Evolutionary conservation across 2,888 invertebrate genomes (phyloP), one percentile per base, ranked within the genome.

Genomic region (Drosophila paracracens): DNA sequence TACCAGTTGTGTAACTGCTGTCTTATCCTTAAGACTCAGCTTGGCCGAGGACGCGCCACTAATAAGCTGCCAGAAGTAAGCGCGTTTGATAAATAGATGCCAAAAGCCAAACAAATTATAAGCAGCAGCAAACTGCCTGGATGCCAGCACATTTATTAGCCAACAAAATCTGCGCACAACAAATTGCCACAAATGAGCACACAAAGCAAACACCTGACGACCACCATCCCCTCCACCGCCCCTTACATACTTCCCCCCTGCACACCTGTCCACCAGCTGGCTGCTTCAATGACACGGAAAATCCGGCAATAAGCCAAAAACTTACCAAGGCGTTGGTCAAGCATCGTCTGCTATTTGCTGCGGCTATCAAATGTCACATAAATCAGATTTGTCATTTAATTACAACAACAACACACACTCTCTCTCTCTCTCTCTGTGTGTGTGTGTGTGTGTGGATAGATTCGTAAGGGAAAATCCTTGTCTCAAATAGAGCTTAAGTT

Each of bases 281-380:
- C 63, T 21, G 69, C 67, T 70, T 63, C 60, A 78, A 70, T 74
- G 64, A 65, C 71, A 68, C 70, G 50, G 60, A 57, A 64, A 76
- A 74, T 36, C 59, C 61, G 27, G 33, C 35, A 38, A 38, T 56
- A 81, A 81, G 73, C 74, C 67, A 79, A 59, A 72, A 25, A 60
- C 69, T 66, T 36, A 56, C 69, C 58, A 27, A 64, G 58, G 40
- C 64, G 52, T 53, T 74, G 82, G 74, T 70, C 74, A 74, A 74
- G 74, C 67, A 56, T 54, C 40, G 31, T 29, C 50, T 64, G 63
- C 66, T 53, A 38, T 64, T 63, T 46, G 68, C 50, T 40, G 69
- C 52, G 40, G 75, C 88, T 91, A 87, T 91, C 90, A 89, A 84
- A 91, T 89, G 83, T 75, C 91, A 80, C 90, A 89, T 89, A 89